Base-by-base conservation (phyloP, 2,797 vertebrate species). In the Gymnoscopelus braueri region DNA sequence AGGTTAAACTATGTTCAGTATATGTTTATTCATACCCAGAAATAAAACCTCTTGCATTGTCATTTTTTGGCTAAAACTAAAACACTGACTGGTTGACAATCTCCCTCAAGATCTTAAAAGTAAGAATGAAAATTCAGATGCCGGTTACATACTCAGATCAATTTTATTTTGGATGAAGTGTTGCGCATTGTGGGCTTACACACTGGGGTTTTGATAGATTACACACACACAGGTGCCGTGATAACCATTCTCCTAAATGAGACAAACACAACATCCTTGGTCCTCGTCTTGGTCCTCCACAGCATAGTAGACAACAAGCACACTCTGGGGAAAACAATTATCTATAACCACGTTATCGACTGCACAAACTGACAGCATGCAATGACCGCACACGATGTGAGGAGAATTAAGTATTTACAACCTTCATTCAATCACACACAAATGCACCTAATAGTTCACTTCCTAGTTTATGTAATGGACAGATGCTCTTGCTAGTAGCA, bases 121-220 rank as follows among this genome's bases (percentile, higher is more conserved):
- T 29, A 15, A 6, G n/a, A 5, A 7, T 29, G 23, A 48, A 14
- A 44, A 35, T 13, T 39, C n/a, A 72, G 65, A 50, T 12, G 4
- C 5, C 2, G 13, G 52, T 63, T 70, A 44, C 70, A 75, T 74
- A 67, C 65, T 63, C 57, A 60, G 57, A 72, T 77, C 39, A 77
- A 62, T 51, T 91, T 92, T 89, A 91, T 89, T 91, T 44, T 4
- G 50, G 63, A 53, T 81, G 68, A 81, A 48, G 44, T 77, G 65
- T 60, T 44, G 58, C 39, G 66, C 50, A 74, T 73, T 75, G 63
- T 72, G 79, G 66, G 80, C n/a, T 80, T 68, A 12, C 55, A 79
- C 69, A 77, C 54, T 15, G 69, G 9, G 11, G 74, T 79, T 83
- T 80, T 85, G 73, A 15, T 4, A 61, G 67, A 75, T 75, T 65